These are phyloP conservation scores for Sycophila sp. DNA, from an alignment of 1,140 invertebrate species.

Conservation along the genomic window DNA sequence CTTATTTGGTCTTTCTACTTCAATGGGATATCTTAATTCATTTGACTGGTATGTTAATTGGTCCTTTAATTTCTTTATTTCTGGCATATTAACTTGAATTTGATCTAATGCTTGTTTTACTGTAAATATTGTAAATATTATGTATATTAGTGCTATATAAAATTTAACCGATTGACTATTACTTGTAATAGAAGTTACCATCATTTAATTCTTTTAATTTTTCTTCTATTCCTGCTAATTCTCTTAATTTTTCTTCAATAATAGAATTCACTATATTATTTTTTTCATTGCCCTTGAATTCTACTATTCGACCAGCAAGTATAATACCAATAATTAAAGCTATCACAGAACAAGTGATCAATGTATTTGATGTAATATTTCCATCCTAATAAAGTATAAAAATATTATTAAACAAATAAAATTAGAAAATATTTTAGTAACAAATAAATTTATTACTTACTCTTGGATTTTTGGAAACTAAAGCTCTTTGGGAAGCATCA, in stretches of 20 bases:
- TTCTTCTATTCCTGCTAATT: slow-evolving; percentile 18
- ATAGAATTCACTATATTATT: background rate
- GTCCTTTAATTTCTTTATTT: slow-evolving; percentile 22
- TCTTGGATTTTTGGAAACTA: background rate
- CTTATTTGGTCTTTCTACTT: too few species aligned
- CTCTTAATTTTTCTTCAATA: slow-evolving; percentile 20
- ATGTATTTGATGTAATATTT: slow-evolving; percentile 1
- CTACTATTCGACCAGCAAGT: slow-evolving; percentile 15
- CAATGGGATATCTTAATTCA: too few species aligned
- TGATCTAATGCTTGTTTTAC: slow-evolving; percentile 22
- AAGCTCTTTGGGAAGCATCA: background rate
- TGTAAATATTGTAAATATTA: background rate
- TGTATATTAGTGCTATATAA: background rate
- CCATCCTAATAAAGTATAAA: slow-evolving; percentile 22
- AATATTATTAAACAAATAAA: background rate
- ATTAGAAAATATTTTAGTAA: background rate
- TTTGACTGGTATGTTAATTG: slow-evolving; percentile 9
- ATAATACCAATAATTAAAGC: slow-evolving; percentile 8
- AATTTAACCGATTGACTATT: background rate
- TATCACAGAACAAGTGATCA: slow-evolving; percentile 18
- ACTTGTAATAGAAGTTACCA: slow-evolving; percentile 11
- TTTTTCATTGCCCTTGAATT: background rate
- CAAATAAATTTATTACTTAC: slow-evolving; percentile 22
- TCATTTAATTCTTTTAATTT: slow-evolving; percentile 31
- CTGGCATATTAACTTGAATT: slow-evolving; percentile 4